A percentile compares a stretch with the other conserved stretches of the same genome.
Conservation (phyloP, 2,113 vertebrate genomes). For the Alaudala cheleensis region DNA sequence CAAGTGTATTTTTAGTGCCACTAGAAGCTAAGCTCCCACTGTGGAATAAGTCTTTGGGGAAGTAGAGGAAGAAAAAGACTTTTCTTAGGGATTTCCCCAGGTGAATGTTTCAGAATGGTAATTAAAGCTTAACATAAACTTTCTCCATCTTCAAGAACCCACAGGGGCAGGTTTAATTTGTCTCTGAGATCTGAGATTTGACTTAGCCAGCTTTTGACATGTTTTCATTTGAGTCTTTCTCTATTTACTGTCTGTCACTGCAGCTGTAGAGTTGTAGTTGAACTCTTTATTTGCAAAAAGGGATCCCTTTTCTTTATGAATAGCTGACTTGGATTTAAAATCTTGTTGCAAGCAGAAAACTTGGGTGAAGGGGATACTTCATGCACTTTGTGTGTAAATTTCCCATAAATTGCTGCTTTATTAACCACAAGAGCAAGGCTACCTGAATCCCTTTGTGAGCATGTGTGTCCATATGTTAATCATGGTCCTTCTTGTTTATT, state of each 20-base stretch:
- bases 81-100: not conserved
- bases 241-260: not conserved
- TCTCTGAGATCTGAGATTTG: not conserved
- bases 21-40: not conserved
- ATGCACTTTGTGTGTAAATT: not conserved
- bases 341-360: not conserved
- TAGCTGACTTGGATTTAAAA: not conserved
- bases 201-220: not conserved
- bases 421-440: not conserved
- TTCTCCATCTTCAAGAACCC: not conserved
- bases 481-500: not conserved
- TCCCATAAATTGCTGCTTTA: not conserved
- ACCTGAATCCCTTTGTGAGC: not conserved
- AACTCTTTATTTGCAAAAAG: not conserved
- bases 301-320: not conserved
- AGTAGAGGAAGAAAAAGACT: not conserved
- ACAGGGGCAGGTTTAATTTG: not conserved
- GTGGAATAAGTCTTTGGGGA: not conserved
- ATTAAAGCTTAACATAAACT: not conserved
- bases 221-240: not conserved
- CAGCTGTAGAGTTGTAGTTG: not conserved
- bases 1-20: slow-evolving; percentile 56
- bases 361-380: not conserved
- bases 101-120: not conserved
- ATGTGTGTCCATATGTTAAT: not conserved